phyloP scores from a whole-genome alignment of 2,113 vertebrate genomes.

The Pristiophorus japonicus region DNA sequence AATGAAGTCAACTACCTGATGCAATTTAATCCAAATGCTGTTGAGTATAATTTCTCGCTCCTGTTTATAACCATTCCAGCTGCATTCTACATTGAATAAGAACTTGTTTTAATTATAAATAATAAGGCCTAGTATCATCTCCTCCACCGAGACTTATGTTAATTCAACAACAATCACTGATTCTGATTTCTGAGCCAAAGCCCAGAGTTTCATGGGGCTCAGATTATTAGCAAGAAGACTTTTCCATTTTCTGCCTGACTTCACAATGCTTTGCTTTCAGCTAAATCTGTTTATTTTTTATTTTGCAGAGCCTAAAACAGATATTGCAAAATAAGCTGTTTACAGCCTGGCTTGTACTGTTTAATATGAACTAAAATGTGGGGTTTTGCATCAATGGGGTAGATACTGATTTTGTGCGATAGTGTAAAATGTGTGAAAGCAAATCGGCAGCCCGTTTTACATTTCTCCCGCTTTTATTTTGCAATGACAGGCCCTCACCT shows the following conservation, averaged over 20 bases:
- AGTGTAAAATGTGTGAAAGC: background rate
- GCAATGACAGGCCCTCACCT: background rate
- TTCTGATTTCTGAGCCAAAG: slow-evolving; percentile 8
- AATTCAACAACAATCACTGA: background rate
- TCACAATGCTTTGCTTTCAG: slow-evolving; percentile 13
- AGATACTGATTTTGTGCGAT: background rate
- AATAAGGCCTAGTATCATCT: slow-evolving; percentile 14
- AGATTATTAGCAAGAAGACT: background rate
- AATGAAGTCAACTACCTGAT: slow-evolving; percentile 6
- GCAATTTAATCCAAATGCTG: slow-evolving; percentile 1
- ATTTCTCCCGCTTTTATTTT: background rate
- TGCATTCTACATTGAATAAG: background rate
- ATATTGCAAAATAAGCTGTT: background rate
- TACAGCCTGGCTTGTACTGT: background rate
- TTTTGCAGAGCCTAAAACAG: background rate
- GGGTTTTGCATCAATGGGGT: background rate
- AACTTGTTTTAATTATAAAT: slow-evolving; percentile 24
- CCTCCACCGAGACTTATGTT: background rate
- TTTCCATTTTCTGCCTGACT: slow-evolving; percentile 34
- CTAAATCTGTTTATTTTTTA: background rate
- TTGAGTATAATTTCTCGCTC: background rate
- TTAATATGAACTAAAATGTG: background rate
- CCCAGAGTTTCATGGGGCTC: background rate
- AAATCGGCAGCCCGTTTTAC: background rate
- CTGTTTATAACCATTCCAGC: slow-evolving; percentile 27